Base-by-base conservation (phyloP, 2,888 invertebrate genomes). In the Maniola hyperantus region DNA sequence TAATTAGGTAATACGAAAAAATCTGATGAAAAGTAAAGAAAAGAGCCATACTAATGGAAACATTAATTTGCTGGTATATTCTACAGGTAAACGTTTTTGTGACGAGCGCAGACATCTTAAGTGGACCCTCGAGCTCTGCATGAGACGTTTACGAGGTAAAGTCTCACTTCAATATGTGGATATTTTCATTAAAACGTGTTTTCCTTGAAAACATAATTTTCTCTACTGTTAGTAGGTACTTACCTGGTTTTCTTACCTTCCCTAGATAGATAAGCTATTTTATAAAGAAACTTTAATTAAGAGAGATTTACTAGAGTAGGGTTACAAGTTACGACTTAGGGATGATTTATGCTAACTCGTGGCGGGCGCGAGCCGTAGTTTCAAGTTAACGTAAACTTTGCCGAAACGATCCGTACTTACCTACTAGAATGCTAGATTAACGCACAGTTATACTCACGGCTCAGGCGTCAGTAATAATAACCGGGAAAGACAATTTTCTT, bases 131-230 rank as follows among this genome's bases (percentile, higher is more conserved):
- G 6, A 48, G 59, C 46, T 26, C 26, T 26, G 42, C 42, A 58
- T 44, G 59, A 59, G 59, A 59, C 48, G 26, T 59, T 59, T 59
- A 59, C 48, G 34, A 34, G 46, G 46, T 59, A 26, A 46, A 59
- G 26, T 26, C 26, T 33, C 58, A 59, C 57, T 59, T 59, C 58
- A 46, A 34, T 48, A 46, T 48, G 46, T 33, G 59, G 48, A 48
- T 46, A 48, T 48, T 59, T 59, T 59, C 59, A 59, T 59, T 48
- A 48, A n/a, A 59, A 59, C 59, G 59, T 48, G 57, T 48, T 59
- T 48, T 46, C 59, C 42, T 59, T 59, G 33, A 26, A 48, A 48
- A 48, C 33, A 20, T 34, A 26, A 15, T 59, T 44, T 59, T 18
- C 15, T 33, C 10, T n/a, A 15, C 8, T 6, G 26, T 4, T 26